Base-by-base conservation (phyloP, 2,797 vertebrate species). In the Cercopithecus neglectus region DNA sequence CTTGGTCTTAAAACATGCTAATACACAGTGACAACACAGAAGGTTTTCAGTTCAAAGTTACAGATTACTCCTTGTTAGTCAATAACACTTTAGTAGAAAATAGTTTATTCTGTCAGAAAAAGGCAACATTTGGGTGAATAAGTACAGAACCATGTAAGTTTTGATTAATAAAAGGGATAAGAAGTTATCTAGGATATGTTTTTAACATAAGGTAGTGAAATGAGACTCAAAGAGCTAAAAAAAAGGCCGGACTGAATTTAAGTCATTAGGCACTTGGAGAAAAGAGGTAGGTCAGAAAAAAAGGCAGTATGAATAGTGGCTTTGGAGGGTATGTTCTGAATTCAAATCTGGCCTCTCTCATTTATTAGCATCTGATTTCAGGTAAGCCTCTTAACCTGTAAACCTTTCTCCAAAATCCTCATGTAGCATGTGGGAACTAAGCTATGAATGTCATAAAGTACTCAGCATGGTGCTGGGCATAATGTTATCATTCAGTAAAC, bases 61-160 rank as follows among this genome's bases (percentile, higher is more conserved):
- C 2, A 67, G 28, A 57, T 44, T 74, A 72, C 14, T 82, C 55
- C 24, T 83, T 36, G 21, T 67, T 57, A 95, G 39, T 80, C 81
- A 91, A 83, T 70, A 85, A 46, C 53, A 81, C 41, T 28, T 46
- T 55, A 90, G 81, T 50, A 91, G 28, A 89, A 92, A 94, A 85
- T 86, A 88, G 41, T 82, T 97, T 89, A 46, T 88, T 85, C 41
- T 88, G 39, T 59, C 55, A 84, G 72, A 81, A 94, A 92, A 55
- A 70, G 55, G 30, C 19, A 81, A 57, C 9, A 46, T 28, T 22
- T 13, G 48, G 24, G 10, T 57, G 21, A 91, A 57, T 67, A 89
- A 46, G 94, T 50, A 70, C 3, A 94, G 46, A 94, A 41, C 48
- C 14, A 33, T 3, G 1, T 72, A 44, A 78, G 16, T 79, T 24